Percentiles rank a stretch among this genome's conserved stretches.
These are phyloP conservation scores for Coccyzus lansbergi DNA, from an alignment of 2,797 vertebrate genomes.

Conservation along the genomic window DNA sequence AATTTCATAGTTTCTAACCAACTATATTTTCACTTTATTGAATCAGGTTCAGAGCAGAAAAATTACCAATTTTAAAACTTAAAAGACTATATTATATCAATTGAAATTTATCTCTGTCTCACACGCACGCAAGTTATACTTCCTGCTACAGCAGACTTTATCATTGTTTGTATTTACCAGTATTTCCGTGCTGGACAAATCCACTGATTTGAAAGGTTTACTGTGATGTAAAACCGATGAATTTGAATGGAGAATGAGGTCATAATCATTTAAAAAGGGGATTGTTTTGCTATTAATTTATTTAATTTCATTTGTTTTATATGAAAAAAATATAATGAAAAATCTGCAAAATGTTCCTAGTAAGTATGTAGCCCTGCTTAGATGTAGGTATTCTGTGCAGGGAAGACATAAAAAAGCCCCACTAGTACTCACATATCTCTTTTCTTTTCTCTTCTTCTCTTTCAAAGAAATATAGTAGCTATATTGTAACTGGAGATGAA, in stretches of 20 bases:
- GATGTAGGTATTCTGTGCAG: not conserved
- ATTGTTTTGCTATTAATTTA: not conserved
- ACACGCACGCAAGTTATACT: not conserved
- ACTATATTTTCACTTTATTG: not conserved
- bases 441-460: not conserved
- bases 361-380: not conserved
- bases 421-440: not conserved
- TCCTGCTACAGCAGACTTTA: not conserved
- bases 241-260: not conserved
- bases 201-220: not conserved
- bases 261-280: not conserved
- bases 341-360: not conserved
- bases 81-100: not conserved
- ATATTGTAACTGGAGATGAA: not conserved
- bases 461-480: not conserved
- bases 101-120: not conserved
- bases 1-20: not conserved
- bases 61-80: not conserved
- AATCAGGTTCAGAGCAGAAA: not conserved
- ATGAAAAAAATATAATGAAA: not conserved
- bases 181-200: not conserved
- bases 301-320: not conserved
- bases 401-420: not conserved
- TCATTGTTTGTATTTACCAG: accelerated
- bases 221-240: not conserved